A percentile compares a stretch with the other conserved stretches of the same genome.
phyloP scores from a whole-genome alignment of 1,140 invertebrate species.

The Colletes gigas region DNA sequence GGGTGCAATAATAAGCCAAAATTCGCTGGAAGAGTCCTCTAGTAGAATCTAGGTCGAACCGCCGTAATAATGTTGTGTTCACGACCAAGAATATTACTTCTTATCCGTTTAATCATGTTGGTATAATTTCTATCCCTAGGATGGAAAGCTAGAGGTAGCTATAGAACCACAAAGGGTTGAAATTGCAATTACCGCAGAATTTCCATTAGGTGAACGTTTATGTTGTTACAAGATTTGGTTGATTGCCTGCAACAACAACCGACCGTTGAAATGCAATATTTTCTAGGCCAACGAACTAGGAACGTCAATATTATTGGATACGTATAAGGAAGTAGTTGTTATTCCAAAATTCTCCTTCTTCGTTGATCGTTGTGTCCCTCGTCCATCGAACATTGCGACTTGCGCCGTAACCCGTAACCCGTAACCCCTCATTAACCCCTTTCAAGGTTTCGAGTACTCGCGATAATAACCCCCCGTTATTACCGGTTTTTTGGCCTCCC shows the following conservation, averaged over 20 bases:
- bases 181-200: background rate
- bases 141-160: too few species aligned
- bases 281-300: constrained; percentile 38
- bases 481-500: constrained; percentile 20
- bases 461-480: constrained; percentile 45
- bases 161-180: background rate
- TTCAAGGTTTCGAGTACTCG: constrained; percentile 46
- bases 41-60: too few species aligned
- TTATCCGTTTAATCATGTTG: background rate
- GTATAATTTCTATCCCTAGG: background rate
- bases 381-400: constrained; percentile 29
- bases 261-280: constrained; percentile 18
- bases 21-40: too few species aligned
- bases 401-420: constrained; percentile 14
- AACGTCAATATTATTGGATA: constrained; percentile 40
- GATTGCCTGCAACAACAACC: constrained; percentile 19
- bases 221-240: background rate
- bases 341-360: constrained; percentile 53
- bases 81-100: too few species aligned
- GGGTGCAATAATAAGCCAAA: too few species aligned
- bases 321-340: constrained; percentile 24
- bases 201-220: background rate
- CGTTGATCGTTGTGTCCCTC: constrained; percentile 46
- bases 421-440: constrained; percentile 71
- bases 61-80: too few species aligned